A percentile compares a stretch with the other conserved stretches of the same genome.
phyloP scores from a whole-genome alignment of 2,888 invertebrate species.

The Apodemia duryi region DNA sequence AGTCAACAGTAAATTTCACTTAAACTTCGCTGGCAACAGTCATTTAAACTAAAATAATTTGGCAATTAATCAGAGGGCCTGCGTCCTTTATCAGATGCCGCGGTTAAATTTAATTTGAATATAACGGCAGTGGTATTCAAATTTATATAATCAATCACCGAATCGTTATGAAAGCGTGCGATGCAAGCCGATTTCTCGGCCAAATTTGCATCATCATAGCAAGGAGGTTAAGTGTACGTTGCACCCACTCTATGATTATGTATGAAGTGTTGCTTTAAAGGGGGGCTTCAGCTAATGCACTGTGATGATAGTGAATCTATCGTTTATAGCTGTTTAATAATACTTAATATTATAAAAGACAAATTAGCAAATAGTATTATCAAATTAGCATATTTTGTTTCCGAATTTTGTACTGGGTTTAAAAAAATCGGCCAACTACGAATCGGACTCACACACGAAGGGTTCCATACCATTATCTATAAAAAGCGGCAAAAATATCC shows the following conservation, averaged over 20 bases:
- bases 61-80: conserved; percentile 68
- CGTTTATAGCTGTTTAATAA: conserved; percentile 15
- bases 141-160: conserved; percentile 76
- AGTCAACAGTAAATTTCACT: conserved; percentile 40
- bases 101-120: conserved; percentile 72
- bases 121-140: conserved; percentile 72
- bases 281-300: conserved; percentile 17
- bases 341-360: conserved; percentile 6
- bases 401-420: too few species aligned
- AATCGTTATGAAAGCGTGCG: conserved; percentile 76
- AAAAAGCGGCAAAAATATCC: too few species aligned
- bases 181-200: conserved; percentile 69
- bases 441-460: too few species aligned
- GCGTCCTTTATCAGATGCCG: conserved; percentile 70
- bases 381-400: too few species aligned
- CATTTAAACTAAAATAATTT: conserved; percentile 61
- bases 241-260: conserved; percentile 38
- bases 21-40: conserved; percentile 49
- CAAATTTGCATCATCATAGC: conserved; percentile 69
- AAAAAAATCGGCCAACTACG: too few species aligned
- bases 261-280: conserved; percentile 21
- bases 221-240: conserved; percentile 51
- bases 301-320: conserved; percentile 9
- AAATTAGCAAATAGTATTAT: not conserved
- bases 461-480: too few species aligned